A percentile compares a stretch with the other conserved stretches of the same genome.
Conservation (phyloP, 2,113 vertebrate genomes). For the Pelobates fuscus region DNA sequence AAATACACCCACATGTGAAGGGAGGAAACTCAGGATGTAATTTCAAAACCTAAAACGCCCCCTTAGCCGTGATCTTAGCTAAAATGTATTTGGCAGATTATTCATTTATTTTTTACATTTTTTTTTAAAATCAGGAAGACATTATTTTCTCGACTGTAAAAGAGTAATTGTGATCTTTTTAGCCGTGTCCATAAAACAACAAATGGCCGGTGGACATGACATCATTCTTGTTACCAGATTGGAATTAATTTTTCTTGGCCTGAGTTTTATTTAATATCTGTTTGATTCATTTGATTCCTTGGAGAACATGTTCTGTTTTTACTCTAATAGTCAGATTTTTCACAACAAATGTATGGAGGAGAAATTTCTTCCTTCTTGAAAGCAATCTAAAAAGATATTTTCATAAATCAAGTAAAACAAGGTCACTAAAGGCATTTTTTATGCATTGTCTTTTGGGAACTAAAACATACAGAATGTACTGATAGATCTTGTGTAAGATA, state of each 20-base stretch:
- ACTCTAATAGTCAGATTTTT: conserved; percentile 3
- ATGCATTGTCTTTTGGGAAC: not conserved
- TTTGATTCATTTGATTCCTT: conserved; percentile 22
- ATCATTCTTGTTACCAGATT: conserved; percentile 35
- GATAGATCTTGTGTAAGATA: not conserved
- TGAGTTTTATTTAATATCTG: conserved; percentile 25
- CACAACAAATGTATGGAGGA: conserved; percentile 1
- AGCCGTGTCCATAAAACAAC: conserved; percentile 2
- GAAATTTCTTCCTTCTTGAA: not conserved
- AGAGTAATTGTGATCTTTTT: not conserved
- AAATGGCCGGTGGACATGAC: conserved; percentile 31
- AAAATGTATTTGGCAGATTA: conserved; percentile 11
- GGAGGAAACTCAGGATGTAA: conserved; percentile 28
- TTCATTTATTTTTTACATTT: conserved; percentile 3
- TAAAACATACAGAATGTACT: not conserved
- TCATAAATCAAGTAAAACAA: conserved; percentile 17
- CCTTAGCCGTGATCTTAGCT: conserved; percentile 4
- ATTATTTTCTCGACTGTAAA: not conserved
- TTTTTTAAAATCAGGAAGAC: conserved; percentile 18
- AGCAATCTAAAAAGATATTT: conserved; percentile 4
- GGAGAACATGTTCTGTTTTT: conserved; percentile 25
- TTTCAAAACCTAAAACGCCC: conserved; percentile 16
- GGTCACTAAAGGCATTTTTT: not conserved
- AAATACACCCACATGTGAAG: conserved; percentile 24
- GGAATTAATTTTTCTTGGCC: conserved; percentile 39